phyloP scores from a whole-genome alignment of 2,888 invertebrate species.

The Aspidiotus rigidus region DNA sequence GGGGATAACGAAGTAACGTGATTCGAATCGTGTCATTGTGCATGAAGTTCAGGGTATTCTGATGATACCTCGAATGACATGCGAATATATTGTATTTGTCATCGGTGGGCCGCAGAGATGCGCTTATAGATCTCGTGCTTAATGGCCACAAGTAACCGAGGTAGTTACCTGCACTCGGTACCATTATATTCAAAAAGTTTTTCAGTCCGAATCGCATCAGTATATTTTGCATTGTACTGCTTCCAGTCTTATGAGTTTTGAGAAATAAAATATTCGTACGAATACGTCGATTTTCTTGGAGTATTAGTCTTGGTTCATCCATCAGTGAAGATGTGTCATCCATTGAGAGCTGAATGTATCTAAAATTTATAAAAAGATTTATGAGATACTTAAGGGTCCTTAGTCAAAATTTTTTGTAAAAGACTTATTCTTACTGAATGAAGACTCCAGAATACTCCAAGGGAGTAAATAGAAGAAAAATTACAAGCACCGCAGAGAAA shows the following conservation, averaged over 20 bases:
- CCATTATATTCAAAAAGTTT: conserved; percentile 37
- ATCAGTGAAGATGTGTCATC: too few relatives aligned
- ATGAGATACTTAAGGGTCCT: too few relatives aligned
- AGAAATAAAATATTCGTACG: conserved; percentile 38
- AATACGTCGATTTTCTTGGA: too few relatives aligned
- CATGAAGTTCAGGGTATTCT: conserved; percentile 35
- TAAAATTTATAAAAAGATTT: too few relatives aligned
- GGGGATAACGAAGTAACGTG: conserved; percentile 11
- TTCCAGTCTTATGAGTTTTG: conserved; percentile 39
- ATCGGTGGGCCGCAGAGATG: conserved; percentile 27
- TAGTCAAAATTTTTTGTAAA: too few relatives aligned
- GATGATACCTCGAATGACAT: conserved; percentile 38
- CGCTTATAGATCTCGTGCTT: conserved; percentile 34
- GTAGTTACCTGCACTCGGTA: conserved; percentile 37
- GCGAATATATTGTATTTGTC: conserved; percentile 39
- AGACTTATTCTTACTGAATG: too few relatives aligned
- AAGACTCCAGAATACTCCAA: too few relatives aligned
- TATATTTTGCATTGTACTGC: conserved; percentile 39
- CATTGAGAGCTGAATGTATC: too few relatives aligned
- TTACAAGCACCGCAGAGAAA: too few relatives aligned
- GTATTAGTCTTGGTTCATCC: too few relatives aligned
- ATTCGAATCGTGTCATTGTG: conserved; percentile 11
- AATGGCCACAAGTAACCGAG: conserved; percentile 37
- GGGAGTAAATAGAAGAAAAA: too few relatives aligned
- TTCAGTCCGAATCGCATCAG: conserved; percentile 37